phyloP scores from a whole-genome alignment of 2,797 vertebrate genomes.

The Urocyon cinereoargenteus region DNA sequence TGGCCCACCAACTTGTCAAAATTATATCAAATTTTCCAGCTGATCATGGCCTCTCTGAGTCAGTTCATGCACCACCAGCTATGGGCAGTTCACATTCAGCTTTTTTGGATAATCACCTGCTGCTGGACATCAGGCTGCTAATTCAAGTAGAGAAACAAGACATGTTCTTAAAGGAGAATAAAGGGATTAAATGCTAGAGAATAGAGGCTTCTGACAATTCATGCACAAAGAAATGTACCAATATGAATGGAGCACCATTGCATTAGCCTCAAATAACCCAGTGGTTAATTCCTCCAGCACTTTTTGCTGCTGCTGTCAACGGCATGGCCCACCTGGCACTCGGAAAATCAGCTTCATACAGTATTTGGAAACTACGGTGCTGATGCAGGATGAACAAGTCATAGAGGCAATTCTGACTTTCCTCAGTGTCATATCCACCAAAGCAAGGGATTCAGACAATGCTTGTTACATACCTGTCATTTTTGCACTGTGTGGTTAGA shows the following conservation, averaged over 20 bases:
- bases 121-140: background rate
- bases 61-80: background rate
- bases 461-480: slow-evolving; percentile 54
- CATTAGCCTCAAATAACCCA: background rate
- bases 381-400: slow-evolving; percentile 48
- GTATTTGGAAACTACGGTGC: slow-evolving; percentile 73
- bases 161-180: background rate
- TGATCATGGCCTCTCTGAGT: background rate
- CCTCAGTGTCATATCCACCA: slow-evolving; percentile 65
- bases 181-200: slow-evolving; percentile 22
- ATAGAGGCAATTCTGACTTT: slow-evolving; percentile 74
- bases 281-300: slow-evolving; percentile 15
- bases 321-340: slow-evolving; percentile 61
- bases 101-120: background rate
- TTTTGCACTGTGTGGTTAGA: slow-evolving; percentile 64
- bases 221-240: background rate
- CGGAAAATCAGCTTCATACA: slow-evolving; percentile 53
- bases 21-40: slow-evolving; percentile 25
- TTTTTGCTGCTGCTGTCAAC: background rate
- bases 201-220: background rate
- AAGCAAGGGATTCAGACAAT: slow-evolving; percentile 71
- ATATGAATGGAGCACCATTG: background rate
- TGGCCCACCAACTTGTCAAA: background rate
- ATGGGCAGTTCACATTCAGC: background rate
- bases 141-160: background rate